These are phyloP conservation scores for Tetragonisca angustula DNA, from an alignment of 2,888 invertebrate species.

Conservation along the genomic window DNA sequence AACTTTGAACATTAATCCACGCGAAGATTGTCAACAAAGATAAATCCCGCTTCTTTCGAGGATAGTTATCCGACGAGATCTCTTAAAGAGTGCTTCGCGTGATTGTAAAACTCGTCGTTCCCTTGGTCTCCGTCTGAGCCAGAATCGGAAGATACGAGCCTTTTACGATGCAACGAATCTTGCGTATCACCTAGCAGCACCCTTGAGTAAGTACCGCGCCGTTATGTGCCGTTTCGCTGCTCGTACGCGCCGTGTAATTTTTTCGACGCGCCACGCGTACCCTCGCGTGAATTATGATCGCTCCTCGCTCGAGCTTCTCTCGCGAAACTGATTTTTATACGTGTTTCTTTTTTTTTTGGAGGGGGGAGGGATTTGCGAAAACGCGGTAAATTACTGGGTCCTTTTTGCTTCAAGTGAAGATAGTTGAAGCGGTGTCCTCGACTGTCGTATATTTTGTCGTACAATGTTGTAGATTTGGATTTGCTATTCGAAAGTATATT, in stretches of 20 bases:
- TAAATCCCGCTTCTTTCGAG: constrained; percentile 24
- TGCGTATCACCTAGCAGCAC: constrained; percentile 27
- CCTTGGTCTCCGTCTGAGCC: constrained; percentile 38
- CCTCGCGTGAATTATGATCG: constrained; percentile 39
- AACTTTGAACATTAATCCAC: neutral
- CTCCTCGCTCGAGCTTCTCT: neutral
- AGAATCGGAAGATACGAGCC: constrained; percentile 66
- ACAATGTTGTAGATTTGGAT: too few species aligned
- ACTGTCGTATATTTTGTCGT: too few species aligned
- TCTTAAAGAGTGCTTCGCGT: constrained; percentile 40
- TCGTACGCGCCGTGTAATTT: constrained; percentile 37
- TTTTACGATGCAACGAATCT: constrained; percentile 66
- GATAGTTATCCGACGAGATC: constrained; percentile 22
- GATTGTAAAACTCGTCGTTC: constrained; percentile 68
- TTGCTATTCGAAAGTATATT: too few species aligned
- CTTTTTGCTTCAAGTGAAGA: neutral
- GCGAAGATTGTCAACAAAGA: constrained; percentile 6
- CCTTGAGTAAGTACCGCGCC: constrained; percentile 16
- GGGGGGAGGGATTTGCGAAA: neutral
- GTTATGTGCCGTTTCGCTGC: constrained; percentile 49
- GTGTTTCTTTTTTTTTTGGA: neutral
- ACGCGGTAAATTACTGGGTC: neutral
- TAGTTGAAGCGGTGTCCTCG: neutral
- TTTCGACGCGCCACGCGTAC: constrained; percentile 28
- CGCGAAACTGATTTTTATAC: constrained; percentile 13